Percentiles rank a stretch among this genome's conserved stretches.
Evolutionary conservation across 2,113 vertebrate species (phyloP).

Genomic region (Trichechus manatus): DNA sequence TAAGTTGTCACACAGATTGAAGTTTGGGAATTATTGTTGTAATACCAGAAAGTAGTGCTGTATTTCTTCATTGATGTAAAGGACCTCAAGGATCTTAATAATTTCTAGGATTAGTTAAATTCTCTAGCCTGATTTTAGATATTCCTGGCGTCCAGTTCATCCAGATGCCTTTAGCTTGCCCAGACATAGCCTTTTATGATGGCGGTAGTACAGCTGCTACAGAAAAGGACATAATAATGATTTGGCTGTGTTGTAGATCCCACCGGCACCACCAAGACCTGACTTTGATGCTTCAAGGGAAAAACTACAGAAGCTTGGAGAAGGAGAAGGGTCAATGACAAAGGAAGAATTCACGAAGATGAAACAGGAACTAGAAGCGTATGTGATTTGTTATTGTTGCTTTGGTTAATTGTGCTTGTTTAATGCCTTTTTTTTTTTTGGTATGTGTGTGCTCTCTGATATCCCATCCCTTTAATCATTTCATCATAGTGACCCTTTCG

Average conservation of each 20-base stretch:
- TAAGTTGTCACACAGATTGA: background rate
- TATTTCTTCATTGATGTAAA: slow-evolving; percentile 50
- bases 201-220: background rate
- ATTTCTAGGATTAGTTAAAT: slow-evolving; percentile 45
- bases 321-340: slow-evolving; percentile 99
- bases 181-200: background rate
- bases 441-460: slow-evolving; percentile 64
- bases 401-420: slow-evolving; percentile 65
- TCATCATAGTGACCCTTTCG: slow-evolving; percentile 72
- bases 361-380: slow-evolving; percentile 99
- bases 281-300: slow-evolving; percentile 99
- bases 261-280: slow-evolving; percentile 97
- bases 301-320: slow-evolving; percentile 98
- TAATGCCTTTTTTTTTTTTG: slow-evolving; percentile 3
- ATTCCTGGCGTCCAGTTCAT: background rate
- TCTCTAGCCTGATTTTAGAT: slow-evolving; percentile 32
- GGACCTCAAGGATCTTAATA: background rate
- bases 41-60: background rate
- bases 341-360: slow-evolving; percentile 99
- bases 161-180: slow-evolving; percentile 21
- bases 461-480: slow-evolving; percentile 65
- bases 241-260: slow-evolving; percentile 91
- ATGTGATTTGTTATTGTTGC: slow-evolving; percentile 80
- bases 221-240: slow-evolving; percentile 12
- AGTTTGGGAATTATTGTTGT: background rate